These are phyloP conservation scores for Sinocyclocheilus maitianheensis DNA, from an alignment of 2,113 vertebrate species.

Conservation along the genomic window DNA sequence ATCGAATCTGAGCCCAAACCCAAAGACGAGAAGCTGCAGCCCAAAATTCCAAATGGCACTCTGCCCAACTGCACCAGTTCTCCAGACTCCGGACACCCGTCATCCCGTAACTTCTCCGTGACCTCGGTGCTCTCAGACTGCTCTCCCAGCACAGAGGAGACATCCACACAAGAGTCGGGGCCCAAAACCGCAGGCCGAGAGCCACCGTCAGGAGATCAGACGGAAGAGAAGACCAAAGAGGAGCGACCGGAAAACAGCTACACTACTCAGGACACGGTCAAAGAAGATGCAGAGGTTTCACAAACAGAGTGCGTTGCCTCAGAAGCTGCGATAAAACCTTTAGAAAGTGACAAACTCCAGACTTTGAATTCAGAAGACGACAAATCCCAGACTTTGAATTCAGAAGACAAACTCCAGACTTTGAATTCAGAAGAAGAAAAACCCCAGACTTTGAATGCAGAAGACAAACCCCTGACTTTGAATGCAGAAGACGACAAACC, in stretches of 20 bases:
- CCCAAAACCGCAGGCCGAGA: conserved; percentile 54
- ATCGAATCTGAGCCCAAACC: conserved; percentile 73
- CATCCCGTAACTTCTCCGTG: conserved; percentile 80
- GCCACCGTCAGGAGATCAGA: conserved; percentile 39
- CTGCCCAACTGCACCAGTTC: conserved; percentile 74
- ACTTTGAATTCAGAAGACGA: background rate
- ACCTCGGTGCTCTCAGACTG: conserved; percentile 77
- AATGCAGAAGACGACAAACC: too few relatives aligned
- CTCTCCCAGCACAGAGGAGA: conserved; percentile 79
- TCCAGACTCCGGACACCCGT: conserved; percentile 81
- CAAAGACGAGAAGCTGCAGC: conserved; percentile 74
- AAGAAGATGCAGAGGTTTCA: conserved; percentile 25
- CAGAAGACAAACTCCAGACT: too few relatives aligned
- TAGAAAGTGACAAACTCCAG: background rate
- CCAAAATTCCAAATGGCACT: conserved; percentile 73
- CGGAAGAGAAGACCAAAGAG: conserved; percentile 49
- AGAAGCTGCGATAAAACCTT: conserved; percentile 22
- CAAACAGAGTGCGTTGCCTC: background rate
- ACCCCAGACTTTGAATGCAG: too few relatives aligned
- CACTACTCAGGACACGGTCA: background rate
- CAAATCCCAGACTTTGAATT: too few relatives aligned
- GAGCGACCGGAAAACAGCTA: conserved; percentile 30
- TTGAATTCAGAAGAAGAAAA: too few relatives aligned
- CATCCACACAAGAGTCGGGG: conserved; percentile 67
- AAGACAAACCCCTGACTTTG: too few relatives aligned